phyloP scores from a whole-genome alignment of 2,113 vertebrate species.

The Varanus komodoensis region DNA sequence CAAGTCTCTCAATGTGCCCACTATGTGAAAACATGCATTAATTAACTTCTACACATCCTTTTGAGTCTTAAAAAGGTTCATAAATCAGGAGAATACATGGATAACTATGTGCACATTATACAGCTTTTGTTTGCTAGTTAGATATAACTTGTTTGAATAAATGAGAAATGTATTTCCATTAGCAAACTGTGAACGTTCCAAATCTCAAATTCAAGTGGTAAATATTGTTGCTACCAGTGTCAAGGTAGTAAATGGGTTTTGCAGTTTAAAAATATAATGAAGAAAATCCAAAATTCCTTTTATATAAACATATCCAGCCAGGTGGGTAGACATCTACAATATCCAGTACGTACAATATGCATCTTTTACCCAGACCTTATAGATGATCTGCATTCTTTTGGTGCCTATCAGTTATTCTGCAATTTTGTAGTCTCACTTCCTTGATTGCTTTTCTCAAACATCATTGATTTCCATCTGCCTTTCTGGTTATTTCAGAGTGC shows the following conservation, averaged over 20 bases:
- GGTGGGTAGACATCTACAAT: neutral
- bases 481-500: neutral
- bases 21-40: neutral
- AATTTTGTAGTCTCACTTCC: neutral
- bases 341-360: neutral
- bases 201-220: neutral
- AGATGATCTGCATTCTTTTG: neutral
- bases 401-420: neutral
- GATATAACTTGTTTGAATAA: neutral
- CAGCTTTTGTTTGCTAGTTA: neutral
- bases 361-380: neutral
- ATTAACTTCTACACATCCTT: neutral
- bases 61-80: neutral
- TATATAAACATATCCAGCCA: neutral
- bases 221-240: neutral
- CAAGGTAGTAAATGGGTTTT: neutral
- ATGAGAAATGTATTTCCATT: neutral
- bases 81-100: neutral
- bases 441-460: neutral
- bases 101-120: neutral
- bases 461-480: neutral
- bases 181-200: neutral
- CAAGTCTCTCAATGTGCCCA: neutral
- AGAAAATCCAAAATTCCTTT: neutral
- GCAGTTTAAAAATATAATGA: neutral